These are phyloP conservation scores for Matsumyia berberina DNA, from an alignment of 2,888 invertebrate species.

Conservation along the genomic window DNA sequence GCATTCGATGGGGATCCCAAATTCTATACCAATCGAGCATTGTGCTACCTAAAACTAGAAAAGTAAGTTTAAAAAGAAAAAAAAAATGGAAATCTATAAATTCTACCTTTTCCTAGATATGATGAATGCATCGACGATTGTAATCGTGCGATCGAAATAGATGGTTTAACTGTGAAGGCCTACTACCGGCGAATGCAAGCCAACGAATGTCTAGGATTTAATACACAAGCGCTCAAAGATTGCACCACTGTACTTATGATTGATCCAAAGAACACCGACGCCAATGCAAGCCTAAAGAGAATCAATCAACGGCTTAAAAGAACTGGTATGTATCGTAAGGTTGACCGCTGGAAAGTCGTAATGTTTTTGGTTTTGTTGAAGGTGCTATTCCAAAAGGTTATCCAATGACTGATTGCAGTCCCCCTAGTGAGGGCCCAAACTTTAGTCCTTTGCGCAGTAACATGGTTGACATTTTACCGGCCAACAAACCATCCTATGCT, in stretches of 20 bases:
- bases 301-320: slow-evolving; percentile 81
- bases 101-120: slow-evolving; percentile 77
- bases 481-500: slow-evolving; percentile 81
- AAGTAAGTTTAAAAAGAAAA: slow-evolving; percentile 85
- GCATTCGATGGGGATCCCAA: slow-evolving; percentile 91
- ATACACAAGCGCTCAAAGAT: slow-evolving; percentile 90
- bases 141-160: slow-evolving; percentile 90
- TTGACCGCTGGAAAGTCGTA: no score
- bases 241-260: slow-evolving; percentile 88
- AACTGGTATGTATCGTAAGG: slow-evolving; percentile 78
- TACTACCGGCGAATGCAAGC: slow-evolving; percentile 92
- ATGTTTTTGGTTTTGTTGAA: not conserved
- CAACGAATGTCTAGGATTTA: slow-evolving; percentile 89
- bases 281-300: slow-evolving; percentile 84
- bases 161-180: slow-evolving; percentile 93
- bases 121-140: slow-evolving; percentile 88
- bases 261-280: slow-evolving; percentile 92
- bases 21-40: slow-evolving; percentile 94
- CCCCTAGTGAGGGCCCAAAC: slow-evolving; percentile 78
- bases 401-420: slow-evolving; percentile 13
- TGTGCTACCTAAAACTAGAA: slow-evolving; percentile 92
- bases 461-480: slow-evolving; percentile 80
- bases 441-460: slow-evolving; percentile 79
- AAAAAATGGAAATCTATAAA: not conserved
- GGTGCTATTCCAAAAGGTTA: slow-evolving; percentile 67